phyloP scores from a whole-genome alignment of 1,140 invertebrate genomes.

The Chironomus striatipennis region DNA sequence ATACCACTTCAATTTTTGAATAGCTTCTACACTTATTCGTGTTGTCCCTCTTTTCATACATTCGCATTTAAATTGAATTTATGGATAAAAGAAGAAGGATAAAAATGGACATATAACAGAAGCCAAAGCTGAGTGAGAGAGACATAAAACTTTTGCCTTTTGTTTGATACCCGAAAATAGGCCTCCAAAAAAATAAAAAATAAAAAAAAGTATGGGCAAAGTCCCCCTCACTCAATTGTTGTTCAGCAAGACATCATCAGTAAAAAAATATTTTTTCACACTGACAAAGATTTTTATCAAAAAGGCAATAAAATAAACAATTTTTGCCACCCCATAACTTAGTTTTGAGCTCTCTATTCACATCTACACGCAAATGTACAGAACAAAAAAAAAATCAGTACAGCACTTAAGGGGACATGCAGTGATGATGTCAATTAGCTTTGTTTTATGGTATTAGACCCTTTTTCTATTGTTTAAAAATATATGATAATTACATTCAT shows the following conservation, averaged over 20 bases:
- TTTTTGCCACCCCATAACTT: conserved; percentile 7
- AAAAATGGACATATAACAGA: background rate
- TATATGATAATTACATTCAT: too few relatives aligned
- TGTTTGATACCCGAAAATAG: background rate
- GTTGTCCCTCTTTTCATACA: too few relatives aligned
- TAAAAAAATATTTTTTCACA: background rate
- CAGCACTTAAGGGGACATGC: too few relatives aligned
- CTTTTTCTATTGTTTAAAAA: too few relatives aligned
- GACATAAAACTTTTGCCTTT: background rate
- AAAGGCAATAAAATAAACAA: conserved; percentile 14
- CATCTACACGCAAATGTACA: too few relatives aligned
- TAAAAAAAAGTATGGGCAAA: background rate
- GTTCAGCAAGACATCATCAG: conserved; percentile 11
- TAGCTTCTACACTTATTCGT: background rate
- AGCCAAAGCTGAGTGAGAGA: background rate
- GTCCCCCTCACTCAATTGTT: background rate
- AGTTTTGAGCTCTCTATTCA: background rate
- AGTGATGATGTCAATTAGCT: too few relatives aligned
- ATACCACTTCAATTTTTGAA: conserved; percentile 4
- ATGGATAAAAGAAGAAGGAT: background rate
- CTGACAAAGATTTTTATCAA: conserved; percentile 13
- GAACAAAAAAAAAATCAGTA: too few relatives aligned
- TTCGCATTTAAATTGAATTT: conserved; percentile 3
- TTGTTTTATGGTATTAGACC: too few relatives aligned
- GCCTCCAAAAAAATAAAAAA: too few relatives aligned